A percentile compares a stretch with the other conserved stretches of the same genome.
These are phyloP conservation scores for Rhinella marina DNA, from an alignment of 2,797 vertebrate genomes.

Conservation along the genomic window DNA sequence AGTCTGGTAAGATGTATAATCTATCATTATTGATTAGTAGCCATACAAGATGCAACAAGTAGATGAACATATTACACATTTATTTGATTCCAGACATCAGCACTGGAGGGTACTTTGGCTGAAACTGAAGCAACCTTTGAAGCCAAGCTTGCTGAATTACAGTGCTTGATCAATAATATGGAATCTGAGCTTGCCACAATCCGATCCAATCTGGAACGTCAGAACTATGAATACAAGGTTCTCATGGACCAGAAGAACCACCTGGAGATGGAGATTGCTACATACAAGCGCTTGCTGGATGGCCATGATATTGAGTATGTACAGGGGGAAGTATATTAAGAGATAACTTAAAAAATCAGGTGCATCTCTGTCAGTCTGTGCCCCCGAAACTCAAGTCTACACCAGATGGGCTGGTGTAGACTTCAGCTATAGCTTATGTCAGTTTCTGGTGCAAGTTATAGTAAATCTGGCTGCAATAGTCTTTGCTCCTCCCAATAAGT, in stretches of 20 bases:
- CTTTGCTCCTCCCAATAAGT: too few species aligned
- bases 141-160: constrained; percentile 69
- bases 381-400: too few species aligned
- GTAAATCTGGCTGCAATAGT: too few species aligned
- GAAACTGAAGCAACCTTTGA: constrained; percentile 73
- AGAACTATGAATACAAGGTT: constrained; percentile 78
- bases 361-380: too few species aligned
- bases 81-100: constrained; percentile 71
- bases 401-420: too few species aligned
- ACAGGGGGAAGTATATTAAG: not conserved
- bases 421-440: too few species aligned
- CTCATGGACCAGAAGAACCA: constrained; percentile 80
- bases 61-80: not conserved
- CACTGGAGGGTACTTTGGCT: constrained; percentile 71
- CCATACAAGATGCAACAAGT: not conserved
- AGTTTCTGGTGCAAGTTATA: too few species aligned
- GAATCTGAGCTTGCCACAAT: constrained; percentile 72
- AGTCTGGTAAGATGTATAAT: constrained; percentile 62
- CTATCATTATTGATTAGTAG: not conserved
- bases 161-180: constrained; percentile 70
- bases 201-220: constrained; percentile 71
- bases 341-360: not conserved
- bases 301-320: constrained; percentile 73
- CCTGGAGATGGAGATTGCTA: constrained; percentile 81
- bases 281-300: constrained; percentile 78